phyloP scores from a whole-genome alignment of 2,888 invertebrate species.

The Clepsis dumicolana region DNA sequence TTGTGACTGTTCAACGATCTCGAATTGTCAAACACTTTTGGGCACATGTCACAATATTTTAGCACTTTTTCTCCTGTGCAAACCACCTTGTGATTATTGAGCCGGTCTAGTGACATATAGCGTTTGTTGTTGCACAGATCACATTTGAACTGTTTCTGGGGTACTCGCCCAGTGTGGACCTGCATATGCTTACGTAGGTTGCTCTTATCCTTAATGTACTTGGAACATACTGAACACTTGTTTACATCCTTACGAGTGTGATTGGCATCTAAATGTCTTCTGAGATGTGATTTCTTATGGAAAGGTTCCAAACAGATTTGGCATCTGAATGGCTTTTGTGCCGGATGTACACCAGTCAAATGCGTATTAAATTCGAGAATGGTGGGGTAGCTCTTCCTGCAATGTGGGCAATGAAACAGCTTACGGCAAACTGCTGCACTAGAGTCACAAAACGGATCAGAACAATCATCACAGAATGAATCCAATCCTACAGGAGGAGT shows the following conservation, averaged over 20 bases:
- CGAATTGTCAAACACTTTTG: slow-evolving; percentile 85
- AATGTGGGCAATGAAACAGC: slow-evolving; percentile 84
- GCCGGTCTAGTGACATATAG: slow-evolving; percentile 83
- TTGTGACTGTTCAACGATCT: slow-evolving; percentile 84
- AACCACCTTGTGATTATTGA: slow-evolving; percentile 83
- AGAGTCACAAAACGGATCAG: slow-evolving; percentile 84
- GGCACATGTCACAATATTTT: slow-evolving; percentile 85
- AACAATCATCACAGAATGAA: slow-evolving; percentile 84
- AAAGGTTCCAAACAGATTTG: slow-evolving; percentile 85
- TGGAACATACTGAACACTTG: slow-evolving; percentile 84
- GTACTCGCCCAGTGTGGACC: slow-evolving; percentile 83
- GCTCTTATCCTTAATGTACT: slow-evolving; percentile 85
- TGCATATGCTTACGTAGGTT: slow-evolving; percentile 85
- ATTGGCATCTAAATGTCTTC: slow-evolving; percentile 81
- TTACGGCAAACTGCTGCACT: slow-evolving; percentile 78
- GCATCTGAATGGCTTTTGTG: slow-evolving; percentile 84
- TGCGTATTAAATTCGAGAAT: slow-evolving; percentile 84
- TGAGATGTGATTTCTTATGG: slow-evolving; percentile 81
- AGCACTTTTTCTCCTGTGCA: slow-evolving; percentile 83
- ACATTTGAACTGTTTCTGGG: slow-evolving; percentile 85
- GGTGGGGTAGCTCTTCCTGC: slow-evolving; percentile 83
- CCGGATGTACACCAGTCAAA: slow-evolving; percentile 82
- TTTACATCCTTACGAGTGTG: slow-evolving; percentile 85
- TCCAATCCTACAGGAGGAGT: slow-evolving; percentile 79
- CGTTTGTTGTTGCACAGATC: slow-evolving; percentile 84